phyloP scores from a whole-genome alignment of 2,113 vertebrate species.

The Albula goreensis region DNA sequence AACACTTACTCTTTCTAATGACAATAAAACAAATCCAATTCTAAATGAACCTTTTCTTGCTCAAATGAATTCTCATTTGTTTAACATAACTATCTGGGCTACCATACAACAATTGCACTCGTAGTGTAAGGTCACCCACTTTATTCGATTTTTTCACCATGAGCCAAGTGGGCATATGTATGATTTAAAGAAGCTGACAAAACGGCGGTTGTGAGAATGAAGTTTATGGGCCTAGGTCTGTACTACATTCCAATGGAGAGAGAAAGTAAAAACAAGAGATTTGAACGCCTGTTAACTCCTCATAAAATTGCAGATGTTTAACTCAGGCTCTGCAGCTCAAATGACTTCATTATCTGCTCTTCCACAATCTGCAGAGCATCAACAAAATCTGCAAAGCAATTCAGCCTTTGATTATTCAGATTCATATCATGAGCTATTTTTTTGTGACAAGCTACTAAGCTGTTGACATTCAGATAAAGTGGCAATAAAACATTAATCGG shows the following conservation, averaged over 20 bases:
- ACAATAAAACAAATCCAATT: conserved; percentile 20
- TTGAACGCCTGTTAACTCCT: not conserved
- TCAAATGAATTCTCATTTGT: not conserved
- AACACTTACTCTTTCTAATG: conserved; percentile 24
- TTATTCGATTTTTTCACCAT: conserved; percentile 1
- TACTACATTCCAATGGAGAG: conserved; percentile 8
- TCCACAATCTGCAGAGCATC: not conserved
- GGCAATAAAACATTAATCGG: conserved; percentile 23
- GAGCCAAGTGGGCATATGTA: conserved; percentile 4
- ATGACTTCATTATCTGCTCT: not conserved
- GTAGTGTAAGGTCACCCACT: not conserved
- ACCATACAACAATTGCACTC: not conserved
- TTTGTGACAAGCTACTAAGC: conserved; percentile 13
- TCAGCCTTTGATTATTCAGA: not conserved
- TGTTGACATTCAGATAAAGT: conserved; percentile 22
- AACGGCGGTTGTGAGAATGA: not conserved
- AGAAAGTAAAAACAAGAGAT: conserved; percentile 7
- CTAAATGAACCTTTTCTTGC: conserved; percentile 20
- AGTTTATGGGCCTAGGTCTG: not conserved
- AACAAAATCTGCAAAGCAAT: not conserved
- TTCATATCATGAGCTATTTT: not conserved
- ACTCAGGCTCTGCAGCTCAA: not conserved
- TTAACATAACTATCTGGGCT: not conserved
- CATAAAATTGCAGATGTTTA: conserved; percentile 1
- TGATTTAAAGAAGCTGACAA: conserved; percentile 10